Conservation (phyloP, 2,888 invertebrate species). For the Geophilus truncorum region DNA sequence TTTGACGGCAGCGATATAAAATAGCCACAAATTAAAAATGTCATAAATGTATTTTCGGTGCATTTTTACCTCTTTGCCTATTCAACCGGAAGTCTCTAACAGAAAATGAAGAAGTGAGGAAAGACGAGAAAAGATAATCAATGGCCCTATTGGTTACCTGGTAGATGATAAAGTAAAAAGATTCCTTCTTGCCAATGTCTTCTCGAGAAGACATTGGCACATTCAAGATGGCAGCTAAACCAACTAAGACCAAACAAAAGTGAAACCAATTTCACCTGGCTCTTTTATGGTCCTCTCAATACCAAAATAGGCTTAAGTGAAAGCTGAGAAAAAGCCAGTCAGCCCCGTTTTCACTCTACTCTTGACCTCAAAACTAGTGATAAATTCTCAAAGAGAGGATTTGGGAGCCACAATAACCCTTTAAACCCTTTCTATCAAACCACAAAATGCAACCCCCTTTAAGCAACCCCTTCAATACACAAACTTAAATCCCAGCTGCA, state of each 20-base stretch:
- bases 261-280: not conserved
- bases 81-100: too few species aligned
- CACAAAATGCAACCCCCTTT: not conserved
- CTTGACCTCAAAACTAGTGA: slow-evolving; percentile 13
- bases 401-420: slow-evolving; percentile 9
- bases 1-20: too few species aligned
- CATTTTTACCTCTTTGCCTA: too few species aligned
- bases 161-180: too few species aligned
- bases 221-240: too few species aligned
- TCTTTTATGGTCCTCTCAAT: not conserved
- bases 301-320: not conserved
- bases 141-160: too few species aligned
- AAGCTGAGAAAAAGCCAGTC: slow-evolving; percentile 11
- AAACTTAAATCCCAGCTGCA: not conserved
- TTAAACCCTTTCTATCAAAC: slow-evolving; percentile 20
- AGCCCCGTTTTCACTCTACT: not conserved
- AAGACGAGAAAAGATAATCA: too few species aligned
- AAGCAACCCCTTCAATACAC: not conserved
- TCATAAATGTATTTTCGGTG: too few species aligned
- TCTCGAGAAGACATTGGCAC: too few species aligned
- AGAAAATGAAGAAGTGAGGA: too few species aligned
- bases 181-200: too few species aligned
- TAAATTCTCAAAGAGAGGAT: slow-evolving; percentile 14
- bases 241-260: not conserved
- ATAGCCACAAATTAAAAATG: too few species aligned